These are phyloP conservation scores for Melieria omissa DNA, from an alignment of 2,888 invertebrate genomes.

Conservation along the genomic window DNA sequence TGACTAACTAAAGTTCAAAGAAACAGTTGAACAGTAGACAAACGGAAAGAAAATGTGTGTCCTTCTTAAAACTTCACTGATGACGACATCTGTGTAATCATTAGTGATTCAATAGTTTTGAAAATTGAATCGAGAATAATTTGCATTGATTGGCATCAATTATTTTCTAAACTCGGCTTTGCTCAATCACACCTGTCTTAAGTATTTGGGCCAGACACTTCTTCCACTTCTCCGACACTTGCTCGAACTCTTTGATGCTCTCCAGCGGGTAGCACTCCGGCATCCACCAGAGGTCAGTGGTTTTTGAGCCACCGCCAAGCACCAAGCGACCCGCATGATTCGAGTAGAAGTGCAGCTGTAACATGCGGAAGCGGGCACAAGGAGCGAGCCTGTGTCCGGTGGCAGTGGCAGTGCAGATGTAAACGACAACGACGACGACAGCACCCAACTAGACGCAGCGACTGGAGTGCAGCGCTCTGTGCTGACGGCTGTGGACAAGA, in stretches of 20 bases:
- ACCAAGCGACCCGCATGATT: constrained; percentile 78
- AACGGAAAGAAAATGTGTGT: neutral
- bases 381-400: neutral
- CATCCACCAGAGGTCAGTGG: constrained; percentile 55
- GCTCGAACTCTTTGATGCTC: constrained; percentile 89
- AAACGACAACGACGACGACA: constrained; percentile 2
- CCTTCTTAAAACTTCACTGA: neutral
- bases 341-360: constrained; percentile 86
- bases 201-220: constrained; percentile 80
- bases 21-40: neutral
- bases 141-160: neutral
- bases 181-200: constrained; percentile 69
- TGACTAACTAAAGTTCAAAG: neutral
- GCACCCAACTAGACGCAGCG: constrained; percentile 1
- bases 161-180: neutral
- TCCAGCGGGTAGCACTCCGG: constrained; percentile 79
- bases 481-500: neutral
- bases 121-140: neutral
- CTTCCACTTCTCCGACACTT: constrained; percentile 81
- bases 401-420: neutral
- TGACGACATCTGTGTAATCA: neutral
- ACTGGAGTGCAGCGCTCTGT: constrained; percentile 8
- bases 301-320: constrained; percentile 68
- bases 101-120: neutral
- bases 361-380: constrained; percentile 71